These are phyloP conservation scores for Schizotus pectinicornis DNA, from an alignment of 2,888 invertebrate species.

Conservation along the genomic window DNA sequence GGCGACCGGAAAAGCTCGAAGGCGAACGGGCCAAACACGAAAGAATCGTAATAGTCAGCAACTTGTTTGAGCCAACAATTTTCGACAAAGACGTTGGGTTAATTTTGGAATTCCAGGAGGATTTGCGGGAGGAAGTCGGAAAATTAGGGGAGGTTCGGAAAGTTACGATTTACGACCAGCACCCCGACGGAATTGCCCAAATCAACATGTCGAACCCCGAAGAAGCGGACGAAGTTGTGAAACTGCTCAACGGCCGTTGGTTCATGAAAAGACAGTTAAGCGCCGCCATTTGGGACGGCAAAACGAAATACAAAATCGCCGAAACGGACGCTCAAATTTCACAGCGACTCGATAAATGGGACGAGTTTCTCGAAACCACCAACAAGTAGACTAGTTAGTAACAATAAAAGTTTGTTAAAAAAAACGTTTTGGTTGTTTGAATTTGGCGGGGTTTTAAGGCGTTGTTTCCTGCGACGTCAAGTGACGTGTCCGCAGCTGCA, in stretches of 20 bases:
- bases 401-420: not conserved
- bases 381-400: slow-evolving; percentile 11
- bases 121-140: slow-evolving; percentile 84
- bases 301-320: slow-evolving; percentile 81
- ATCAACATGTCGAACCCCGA: slow-evolving; percentile 89
- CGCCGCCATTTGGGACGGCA: slow-evolving; percentile 95
- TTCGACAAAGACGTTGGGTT: slow-evolving; percentile 90
- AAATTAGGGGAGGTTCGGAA: slow-evolving; percentile 93
- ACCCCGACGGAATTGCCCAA: slow-evolving; percentile 94
- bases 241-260: slow-evolving; percentile 86
- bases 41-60: slow-evolving; percentile 89
- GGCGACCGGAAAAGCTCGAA: slow-evolving; percentile 91
- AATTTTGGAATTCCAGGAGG: slow-evolving; percentile 89
- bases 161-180: slow-evolving; percentile 88
- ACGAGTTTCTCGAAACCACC: slow-evolving; percentile 76
- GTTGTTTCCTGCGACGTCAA: not conserved
- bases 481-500: not conserved
- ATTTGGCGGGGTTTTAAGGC: not conserved
- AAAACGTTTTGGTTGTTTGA: slow-evolving; percentile 6
- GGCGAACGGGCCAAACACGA: slow-evolving; percentile 90
- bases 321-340: slow-evolving; percentile 90
- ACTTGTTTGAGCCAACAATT: slow-evolving; percentile 86
- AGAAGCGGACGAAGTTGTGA: slow-evolving; percentile 89
- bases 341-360: slow-evolving; percentile 86
- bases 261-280: slow-evolving; percentile 85